Evolutionary conservation across 2,888 invertebrate genomes (phyloP).

Genomic region (Hololepta plana): DNA sequence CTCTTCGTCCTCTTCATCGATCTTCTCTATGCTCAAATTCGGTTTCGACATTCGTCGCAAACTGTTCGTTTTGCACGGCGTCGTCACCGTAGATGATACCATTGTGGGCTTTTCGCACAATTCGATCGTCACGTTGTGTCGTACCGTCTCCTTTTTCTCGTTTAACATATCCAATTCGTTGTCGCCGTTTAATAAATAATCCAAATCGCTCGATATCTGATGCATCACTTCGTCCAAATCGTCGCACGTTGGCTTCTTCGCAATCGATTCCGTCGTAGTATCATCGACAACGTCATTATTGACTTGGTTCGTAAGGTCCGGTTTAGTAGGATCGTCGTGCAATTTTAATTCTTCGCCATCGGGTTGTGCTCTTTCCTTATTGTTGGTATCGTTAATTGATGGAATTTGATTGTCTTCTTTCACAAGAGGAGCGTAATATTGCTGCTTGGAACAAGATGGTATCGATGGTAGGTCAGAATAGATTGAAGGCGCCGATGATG

Average conservation of each 20-base stretch:
- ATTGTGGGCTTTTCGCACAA: too few relatives aligned
- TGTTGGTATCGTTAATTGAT: conserved; percentile 5
- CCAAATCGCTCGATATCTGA: conserved; percentile 65
- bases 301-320: conserved; percentile 9
- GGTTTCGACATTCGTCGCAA: conserved; percentile 17
- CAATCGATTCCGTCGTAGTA: conserved; percentile 20
- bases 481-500: conserved; percentile 7
- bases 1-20: conserved; percentile 18
- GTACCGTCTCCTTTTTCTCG: too few relatives aligned
- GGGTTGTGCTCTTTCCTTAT: conserved; percentile 18
- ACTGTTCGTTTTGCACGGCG: conserved; percentile 6
- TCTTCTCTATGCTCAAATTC: conserved; percentile 16
- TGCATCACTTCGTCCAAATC: conserved; percentile 48
- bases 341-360: conserved; percentile 20
- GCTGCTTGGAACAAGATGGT: too few relatives aligned
- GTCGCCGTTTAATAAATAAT: conserved; percentile 55
- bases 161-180: conserved; percentile 12
- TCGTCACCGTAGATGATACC: conserved; percentile 9
- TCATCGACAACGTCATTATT: conserved; percentile 1
- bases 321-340: conserved; percentile 9
- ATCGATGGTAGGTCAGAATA: too few relatives aligned
- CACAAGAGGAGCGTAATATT: too few relatives aligned
- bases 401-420: too few relatives aligned
- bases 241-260: conserved; percentile 21
- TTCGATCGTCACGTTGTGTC: too few relatives aligned